Conservation (phyloP, 2,888 invertebrate species). For the Coelogynopora nodosa region DNA sequence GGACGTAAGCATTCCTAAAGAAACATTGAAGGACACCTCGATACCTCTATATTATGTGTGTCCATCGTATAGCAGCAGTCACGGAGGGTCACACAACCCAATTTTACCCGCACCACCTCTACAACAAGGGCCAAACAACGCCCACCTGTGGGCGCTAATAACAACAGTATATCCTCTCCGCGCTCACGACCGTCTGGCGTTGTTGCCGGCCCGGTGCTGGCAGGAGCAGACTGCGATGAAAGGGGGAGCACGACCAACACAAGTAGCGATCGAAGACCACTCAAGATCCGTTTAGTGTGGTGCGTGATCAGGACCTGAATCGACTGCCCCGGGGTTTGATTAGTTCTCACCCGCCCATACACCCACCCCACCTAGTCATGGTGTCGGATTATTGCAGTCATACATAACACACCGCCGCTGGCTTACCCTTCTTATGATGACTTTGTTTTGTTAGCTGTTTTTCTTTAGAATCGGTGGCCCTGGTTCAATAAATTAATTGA, state of each 20-base stretch:
- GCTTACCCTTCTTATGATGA: not conserved
- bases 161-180: not conserved
- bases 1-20: too few relatives aligned
- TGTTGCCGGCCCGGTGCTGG: not conserved
- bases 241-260: not conserved
- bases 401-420: not conserved
- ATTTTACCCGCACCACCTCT: not conserved
- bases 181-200: not conserved
- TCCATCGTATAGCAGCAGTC: too few relatives aligned
- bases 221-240: too few relatives aligned
- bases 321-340: not conserved
- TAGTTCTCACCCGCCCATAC: not conserved
- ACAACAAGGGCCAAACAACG: not conserved
- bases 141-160: not conserved
- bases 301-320: not conserved
- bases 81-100: too few relatives aligned
- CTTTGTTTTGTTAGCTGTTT: too few relatives aligned
- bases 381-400: not conserved
- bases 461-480: too few relatives aligned
- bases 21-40: too few relatives aligned
- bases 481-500: not conserved
- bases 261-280: not conserved
- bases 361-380: not conserved
- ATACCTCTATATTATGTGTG: not conserved
- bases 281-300: slow-evolving; percentile 1